Percentiles rank a stretch among this genome's conserved stretches.
phyloP scores from a whole-genome alignment of 2,797 vertebrate species.

The Psittacula derbiana region DNA sequence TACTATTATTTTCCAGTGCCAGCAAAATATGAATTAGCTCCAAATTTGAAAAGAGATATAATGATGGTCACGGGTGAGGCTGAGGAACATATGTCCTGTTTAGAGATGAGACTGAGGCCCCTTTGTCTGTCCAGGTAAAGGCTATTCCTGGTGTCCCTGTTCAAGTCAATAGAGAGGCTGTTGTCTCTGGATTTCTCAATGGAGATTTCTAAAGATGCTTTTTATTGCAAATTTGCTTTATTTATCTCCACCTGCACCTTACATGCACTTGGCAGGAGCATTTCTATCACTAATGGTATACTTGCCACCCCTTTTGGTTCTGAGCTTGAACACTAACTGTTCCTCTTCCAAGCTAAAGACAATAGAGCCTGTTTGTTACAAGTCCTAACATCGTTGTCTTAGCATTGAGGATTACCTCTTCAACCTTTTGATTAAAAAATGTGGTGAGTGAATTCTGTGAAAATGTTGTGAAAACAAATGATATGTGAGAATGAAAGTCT shows the following conservation, averaged over 20 bases:
- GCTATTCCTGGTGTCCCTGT: neutral
- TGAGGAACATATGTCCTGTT: neutral
- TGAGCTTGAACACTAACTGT: neutral
- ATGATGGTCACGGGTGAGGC: neutral
- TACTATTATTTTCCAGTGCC: neutral
- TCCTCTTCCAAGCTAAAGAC: neutral
- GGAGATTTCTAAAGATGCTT: neutral
- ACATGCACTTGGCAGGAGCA: neutral
- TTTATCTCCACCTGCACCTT: neutral
- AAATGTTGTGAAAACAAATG: constrained; percentile 1
- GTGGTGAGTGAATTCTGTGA: neutral
- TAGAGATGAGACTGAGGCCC: neutral
- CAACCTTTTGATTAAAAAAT: neutral
- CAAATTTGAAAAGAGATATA: neutral
- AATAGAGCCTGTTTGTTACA: neutral
- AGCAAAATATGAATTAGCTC: neutral
- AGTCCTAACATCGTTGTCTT: neutral
- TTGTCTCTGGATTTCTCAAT: constrained; percentile 5
- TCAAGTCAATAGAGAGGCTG: neutral
- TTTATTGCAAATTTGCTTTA: neutral
- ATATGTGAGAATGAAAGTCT: neutral
- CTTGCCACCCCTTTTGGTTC: neutral
- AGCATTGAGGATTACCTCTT: neutral
- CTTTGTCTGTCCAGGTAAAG: neutral
- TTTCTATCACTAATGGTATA: neutral